Evolutionary conservation across 2,888 invertebrate genomes (phyloP).

Genomic region (Chymomyza fuscimana): DNA sequence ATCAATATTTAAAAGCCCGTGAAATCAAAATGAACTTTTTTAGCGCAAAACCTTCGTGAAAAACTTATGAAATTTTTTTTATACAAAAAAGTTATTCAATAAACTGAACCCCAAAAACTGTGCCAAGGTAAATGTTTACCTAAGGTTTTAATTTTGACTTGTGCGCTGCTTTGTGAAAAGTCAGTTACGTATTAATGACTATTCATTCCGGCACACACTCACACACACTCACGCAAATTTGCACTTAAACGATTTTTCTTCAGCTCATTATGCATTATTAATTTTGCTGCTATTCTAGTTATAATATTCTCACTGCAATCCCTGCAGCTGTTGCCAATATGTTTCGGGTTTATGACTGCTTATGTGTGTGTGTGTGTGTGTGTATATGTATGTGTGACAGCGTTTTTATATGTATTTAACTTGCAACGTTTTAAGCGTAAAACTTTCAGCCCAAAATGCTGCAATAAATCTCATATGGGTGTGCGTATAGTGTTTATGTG

Average conservation of each 20-base stretch:
- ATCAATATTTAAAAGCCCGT: no score
- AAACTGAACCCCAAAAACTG: not conserved
- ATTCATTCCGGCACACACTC: not conserved
- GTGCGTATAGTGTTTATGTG: not conserved
- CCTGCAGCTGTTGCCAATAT: conserved; percentile 1
- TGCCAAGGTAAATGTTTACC: not conserved
- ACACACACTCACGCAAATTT: not conserved
- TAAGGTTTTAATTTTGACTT: not conserved
- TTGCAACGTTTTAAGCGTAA: not conserved
- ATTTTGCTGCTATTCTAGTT: not conserved
- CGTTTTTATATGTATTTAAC: not conserved
- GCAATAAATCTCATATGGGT: not conserved
- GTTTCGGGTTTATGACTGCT: not conserved
- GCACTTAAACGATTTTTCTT: not conserved
- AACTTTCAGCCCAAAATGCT: not conserved
- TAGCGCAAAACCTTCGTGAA: no score
- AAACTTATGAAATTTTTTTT: not conserved
- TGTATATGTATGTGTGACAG: not conserved
- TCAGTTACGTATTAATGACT: not conserved
- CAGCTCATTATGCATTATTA: not conserved
- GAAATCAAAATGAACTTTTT: no score
- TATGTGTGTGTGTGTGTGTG: conserved; percentile 12
- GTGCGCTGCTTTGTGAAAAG: not conserved
- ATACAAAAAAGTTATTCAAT: not conserved
- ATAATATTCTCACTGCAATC: not conserved